Evolutionary conservation across 2,113 vertebrate species (phyloP), one percentile per base, ranked within the genome.

Genomic region (Elephas maximus): DNA sequence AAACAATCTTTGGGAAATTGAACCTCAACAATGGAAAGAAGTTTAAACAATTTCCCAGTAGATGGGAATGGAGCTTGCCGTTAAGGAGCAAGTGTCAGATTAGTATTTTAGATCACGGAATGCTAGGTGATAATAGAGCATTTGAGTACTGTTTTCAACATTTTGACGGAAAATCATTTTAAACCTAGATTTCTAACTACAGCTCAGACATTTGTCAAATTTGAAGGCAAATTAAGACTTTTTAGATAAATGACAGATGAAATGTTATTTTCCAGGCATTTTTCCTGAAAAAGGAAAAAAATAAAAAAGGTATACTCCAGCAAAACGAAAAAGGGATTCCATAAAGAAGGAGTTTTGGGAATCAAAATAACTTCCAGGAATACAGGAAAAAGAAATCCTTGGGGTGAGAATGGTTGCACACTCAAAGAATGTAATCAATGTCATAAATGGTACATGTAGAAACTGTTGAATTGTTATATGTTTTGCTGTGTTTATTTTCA

Each of bases 281-380:
- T 73, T 74, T 82, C 17, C 8, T 63, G 76, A 28, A 82, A 63
- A 92, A 37, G 48, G 28, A 80, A 62, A 62, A 48, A 81, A 62
- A 62, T 74, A 60, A 67, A 73, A 23, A 51, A n/a, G 23, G 4
- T 67, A 28, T 67, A 30, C 65, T 67, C 20, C 37, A 41, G 57
- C 28, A 23, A 63, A 63, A 76, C 45, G 21, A 60, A 76, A 90
- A 62, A 1, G 33, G 28, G 9, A 74, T 53, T 10, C 44, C 18
- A 45, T 5, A 92, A 45, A 83, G 89, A 48, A 21, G 17, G 26
- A 82, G 37, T 37, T 20, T 4, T 28, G 2, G 5, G 17, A 79
- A n/a, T 79, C 74, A 93, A 91, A 91, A 85, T 67, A 91, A 89
- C 30, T 30, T 24, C 2, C 3, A 83, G 78, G 73, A 88, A 53